Conservation (phyloP, 92 coral and sea anemone genomes). For the Zoanthus solanderi region DNA sequence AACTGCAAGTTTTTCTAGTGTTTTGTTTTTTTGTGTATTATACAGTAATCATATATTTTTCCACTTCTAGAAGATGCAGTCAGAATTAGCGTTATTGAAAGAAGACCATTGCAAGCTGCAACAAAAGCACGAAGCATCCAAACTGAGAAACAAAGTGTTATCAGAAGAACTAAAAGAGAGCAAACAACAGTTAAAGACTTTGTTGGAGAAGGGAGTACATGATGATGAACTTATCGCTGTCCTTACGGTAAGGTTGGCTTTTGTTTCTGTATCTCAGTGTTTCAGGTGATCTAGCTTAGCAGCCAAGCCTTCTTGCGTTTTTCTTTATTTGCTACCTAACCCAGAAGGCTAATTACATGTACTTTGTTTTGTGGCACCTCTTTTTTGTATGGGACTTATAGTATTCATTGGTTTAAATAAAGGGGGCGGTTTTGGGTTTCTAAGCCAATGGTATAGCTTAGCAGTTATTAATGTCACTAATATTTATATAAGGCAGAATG, state of each 20-base stretch:
- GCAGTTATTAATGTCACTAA: too few species aligned
- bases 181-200: slow-evolving; percentile 88
- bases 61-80: slow-evolving; percentile 74
- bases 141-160: slow-evolving; percentile 92
- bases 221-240: slow-evolving; percentile 96
- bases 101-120: slow-evolving; percentile 87
- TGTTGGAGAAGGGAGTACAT: slow-evolving; percentile 96
- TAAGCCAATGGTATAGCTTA: too few species aligned
- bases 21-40: too few species aligned
- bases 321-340: too few species aligned
- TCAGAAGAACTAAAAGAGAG: slow-evolving; percentile 86
- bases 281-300: background rate
- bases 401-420: too few species aligned
- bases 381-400: too few species aligned
- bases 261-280: background rate
- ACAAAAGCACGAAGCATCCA: slow-evolving; percentile 92
- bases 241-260: slow-evolving; percentile 75
- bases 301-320: too few species aligned
- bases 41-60: background rate
- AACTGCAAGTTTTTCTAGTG: background rate
- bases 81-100: slow-evolving; percentile 73
- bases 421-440: too few species aligned
- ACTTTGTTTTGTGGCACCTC: too few species aligned
- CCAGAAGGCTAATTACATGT: too few species aligned
- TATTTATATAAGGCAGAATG: too few species aligned